Evolutionary conservation across 2,888 invertebrate species (phyloP), one percentile per base, ranked within the genome.

Genomic region (Disparrhopalites patrizii): DNA sequence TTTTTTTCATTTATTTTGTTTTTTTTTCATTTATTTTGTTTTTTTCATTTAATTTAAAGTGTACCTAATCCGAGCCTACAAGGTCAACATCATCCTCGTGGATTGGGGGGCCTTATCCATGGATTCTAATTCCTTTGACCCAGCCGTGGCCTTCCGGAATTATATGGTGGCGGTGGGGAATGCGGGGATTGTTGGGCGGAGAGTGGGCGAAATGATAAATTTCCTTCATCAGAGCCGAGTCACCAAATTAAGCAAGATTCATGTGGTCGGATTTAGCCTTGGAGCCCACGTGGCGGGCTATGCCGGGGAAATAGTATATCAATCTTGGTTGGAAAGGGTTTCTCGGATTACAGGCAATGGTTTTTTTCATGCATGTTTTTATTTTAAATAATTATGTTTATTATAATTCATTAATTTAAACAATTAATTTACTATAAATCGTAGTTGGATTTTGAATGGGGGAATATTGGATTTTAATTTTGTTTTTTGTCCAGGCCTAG

Each of bases 221-320:
- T 63, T 55, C n/a, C 23, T 63, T 1, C 7, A 28, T 18, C 63
- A 30, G 30, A 38, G 27, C 15, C 25, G 31, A 8, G 23, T n/a
- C 20, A 63, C 63, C 4, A 30, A 4, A 1, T 20, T 63, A 3
- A 31, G 20, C n/a, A 54, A 40, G 13, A 47, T 63, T 25, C 63
- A 63, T 30, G 38, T 63, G 18, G 55, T 63, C 1, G 63, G 63
- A 1, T 63, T 52, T 25, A 38, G 40, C 31, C 23, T 63, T 40
- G 63, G 63, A 30, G 63, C 63, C 3, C 63, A 63, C 43, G 56
- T 63, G 3, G 38, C 63, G 23, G 63, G 63, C 1, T 55, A 38
- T 4, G 63, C 63, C 10, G 63, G 63, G n/a, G 20, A 43, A 3
- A 27, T 56, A 13, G 56, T 56, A 18, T n/a, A 55, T n/a, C n/a